Base-by-base conservation (phyloP, 2,113 vertebrate species). In the Pipa parva region DNA sequence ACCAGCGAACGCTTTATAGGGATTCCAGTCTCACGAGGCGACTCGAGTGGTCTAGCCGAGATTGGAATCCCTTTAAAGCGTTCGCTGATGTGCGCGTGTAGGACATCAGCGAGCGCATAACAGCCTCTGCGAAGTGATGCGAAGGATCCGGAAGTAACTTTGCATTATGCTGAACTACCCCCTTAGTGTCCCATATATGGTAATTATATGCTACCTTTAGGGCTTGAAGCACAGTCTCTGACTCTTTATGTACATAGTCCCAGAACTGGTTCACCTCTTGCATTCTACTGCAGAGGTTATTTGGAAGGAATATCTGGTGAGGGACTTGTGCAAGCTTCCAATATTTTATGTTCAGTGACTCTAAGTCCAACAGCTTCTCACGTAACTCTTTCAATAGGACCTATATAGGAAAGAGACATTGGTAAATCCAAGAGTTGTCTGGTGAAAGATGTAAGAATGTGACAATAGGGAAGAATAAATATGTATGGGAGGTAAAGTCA, bases 201-300 rank as follows among this genome's bases (percentile, higher is more conserved):
- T n/a, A 27, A 13, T n/a, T n/a, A n/a, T n/a, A n/a, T n/a, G n/a
- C n/a, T 66, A 86, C 88, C 85, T 83, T 78, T 6, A 90, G 78
- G 4, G 71, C 54, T 2, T 50, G 71, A 1, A 63, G 74, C 49
- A 83, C 27, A 2, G 72, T 69, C 5, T 86, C 78, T 54, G 84
- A 60, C 2, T 66, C 73, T 48, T 31, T 24, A 11, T 54, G 82
- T 8, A 89, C 72, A 0, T 67, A 28, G 28, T 91, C 84, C 86
- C 82, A 90, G 17, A 86, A 79, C 2, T 11, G 72, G 2, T 85
- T 81, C 7, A 83, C 74, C 3, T 82, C 75, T 63, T 77, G 79
- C 3, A 80, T 63, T 1, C 74, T 33, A 0, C 75, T 73, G 18
- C 77, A 71, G 50, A 90, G 75, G 5, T 39, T 17, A 24, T 15